These are phyloP conservation scores for Zoroaster sp. DNA, from an alignment of 53 echinoderm and acorn worm species.

Conservation along the genomic window DNA sequence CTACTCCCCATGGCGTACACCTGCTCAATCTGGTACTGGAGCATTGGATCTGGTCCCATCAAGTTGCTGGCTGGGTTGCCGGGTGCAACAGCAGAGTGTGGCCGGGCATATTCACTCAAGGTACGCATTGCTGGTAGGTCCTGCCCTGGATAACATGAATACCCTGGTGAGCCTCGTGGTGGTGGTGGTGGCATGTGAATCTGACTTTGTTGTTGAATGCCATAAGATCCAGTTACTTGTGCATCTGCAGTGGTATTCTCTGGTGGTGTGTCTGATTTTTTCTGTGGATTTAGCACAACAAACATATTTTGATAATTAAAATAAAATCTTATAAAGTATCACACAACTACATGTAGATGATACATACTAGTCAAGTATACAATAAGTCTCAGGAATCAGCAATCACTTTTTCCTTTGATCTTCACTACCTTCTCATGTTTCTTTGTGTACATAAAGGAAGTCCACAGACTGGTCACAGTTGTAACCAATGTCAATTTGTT, in stretches of 20 bases:
- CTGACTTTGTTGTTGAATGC: slow-evolving; percentile 43
- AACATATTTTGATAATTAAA: not conserved
- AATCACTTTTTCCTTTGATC: too few relatives aligned
- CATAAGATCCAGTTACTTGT: slow-evolving; percentile 78
- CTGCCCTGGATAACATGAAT: slow-evolving; percentile 72
- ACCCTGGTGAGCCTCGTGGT: slow-evolving; percentile 30
- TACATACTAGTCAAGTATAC: too few relatives aligned
- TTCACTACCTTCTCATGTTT: too few relatives aligned
- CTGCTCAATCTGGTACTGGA: slow-evolving; percentile 88
- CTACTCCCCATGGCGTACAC: slow-evolving; percentile 79
- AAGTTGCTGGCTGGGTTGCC: slow-evolving; percentile 73
- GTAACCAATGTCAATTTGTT: too few relatives aligned
- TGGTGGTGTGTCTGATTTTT: slow-evolving; percentile 89
- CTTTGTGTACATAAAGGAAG: too few relatives aligned
- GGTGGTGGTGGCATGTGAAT: slow-evolving; percentile 41
- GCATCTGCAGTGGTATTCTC: slow-evolving; percentile 95
- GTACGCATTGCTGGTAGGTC: slow-evolving; percentile 93
- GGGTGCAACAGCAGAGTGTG: slow-evolving; percentile 71
- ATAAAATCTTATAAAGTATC: not conserved
- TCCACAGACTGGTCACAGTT: too few relatives aligned
- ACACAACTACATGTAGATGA: not conserved
- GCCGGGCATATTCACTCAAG: slow-evolving; percentile 92
- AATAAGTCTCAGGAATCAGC: too few relatives aligned
- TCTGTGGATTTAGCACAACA: slow-evolving; percentile 53
- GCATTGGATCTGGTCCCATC: slow-evolving; percentile 95